Evolutionary conservation across 2,113 vertebrate species (phyloP).

Genomic region (Ardeotis arabs): DNA sequence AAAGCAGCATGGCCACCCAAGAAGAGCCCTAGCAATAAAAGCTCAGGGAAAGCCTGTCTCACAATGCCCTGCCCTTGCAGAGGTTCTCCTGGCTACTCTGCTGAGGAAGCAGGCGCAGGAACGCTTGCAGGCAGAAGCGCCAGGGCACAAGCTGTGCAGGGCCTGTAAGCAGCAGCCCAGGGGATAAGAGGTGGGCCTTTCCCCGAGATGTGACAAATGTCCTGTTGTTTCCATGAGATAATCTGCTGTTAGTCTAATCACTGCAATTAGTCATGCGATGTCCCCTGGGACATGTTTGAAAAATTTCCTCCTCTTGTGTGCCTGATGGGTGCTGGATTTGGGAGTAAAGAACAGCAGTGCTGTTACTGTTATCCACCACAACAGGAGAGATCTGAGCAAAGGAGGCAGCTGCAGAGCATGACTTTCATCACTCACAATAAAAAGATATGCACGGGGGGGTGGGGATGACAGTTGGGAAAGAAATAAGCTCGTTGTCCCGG

Average conservation of each 20-base stretch:
- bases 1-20: neutral
- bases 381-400: neutral
- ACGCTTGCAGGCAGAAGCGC: neutral
- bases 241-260: constrained; percentile 15
- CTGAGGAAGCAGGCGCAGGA: neutral
- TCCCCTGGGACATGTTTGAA: neutral
- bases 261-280: neutral
- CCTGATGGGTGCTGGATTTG: neutral
- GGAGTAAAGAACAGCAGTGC: neutral
- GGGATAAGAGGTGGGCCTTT: neutral
- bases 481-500: neutral
- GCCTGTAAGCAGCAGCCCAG: neutral
- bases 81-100: neutral
- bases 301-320: neutral
- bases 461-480: neutral
- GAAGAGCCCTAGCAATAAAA: neutral
- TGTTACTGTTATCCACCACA: neutral
- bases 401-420: neutral
- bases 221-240: constrained; percentile 24
- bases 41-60: neutral
- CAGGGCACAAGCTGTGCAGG: neutral
- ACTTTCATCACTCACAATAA: neutral
- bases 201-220: neutral
- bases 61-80: neutral
- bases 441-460: neutral